Evolutionary conservation across 2,888 invertebrate species (phyloP), one percentile per base, ranked within the genome.

Genomic region (Sialis fuliginosa): DNA sequence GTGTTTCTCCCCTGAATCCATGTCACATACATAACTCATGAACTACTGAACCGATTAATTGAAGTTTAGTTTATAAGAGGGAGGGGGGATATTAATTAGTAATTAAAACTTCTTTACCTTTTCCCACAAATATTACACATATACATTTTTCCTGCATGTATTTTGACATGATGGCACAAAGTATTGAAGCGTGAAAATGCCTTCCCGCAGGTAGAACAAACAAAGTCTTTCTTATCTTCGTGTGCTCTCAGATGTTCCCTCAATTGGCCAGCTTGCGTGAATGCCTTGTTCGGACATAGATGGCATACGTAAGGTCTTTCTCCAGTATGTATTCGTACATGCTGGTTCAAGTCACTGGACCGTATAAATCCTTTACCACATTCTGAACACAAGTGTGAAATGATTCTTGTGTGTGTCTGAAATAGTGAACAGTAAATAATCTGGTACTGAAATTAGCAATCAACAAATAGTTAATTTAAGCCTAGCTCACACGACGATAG

Each of bases 301-400:
- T 62, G 60, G 51, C 66, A 66, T 5, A 54, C 55, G 52, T 64
- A 66, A 12, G 65, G 65, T 50, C 60, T 63, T 53, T 65, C 66
- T 5, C 65, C 66, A 5, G 65, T 66, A 51, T 66, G 66, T 4
- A 60, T 63, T 13, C 63, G 52, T 35, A 63, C 48, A 52, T 66
- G 65, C 39, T 65, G 52, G 34, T 60, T 63, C 44, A 65, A 53
- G 51, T 65, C 64, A 51, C 64, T 64, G 2, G 64, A 63, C 33
- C 64, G 54, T 7, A 58, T 54, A 52, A 66, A 66, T 33, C 60
- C 61, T 56, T 66, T 66, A 5, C 64, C 64, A 52, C 65, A 65
- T 52, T 65, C 62, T 42, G 54, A 62, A 52, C 65, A 66, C 10
- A 63, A 50, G 50, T 64, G 64, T 35, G 58, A 52, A 52, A 60